Evolutionary conservation across 2,797 vertebrate species (phyloP).

Genomic region (Leptoclinus maculatus): DNA sequence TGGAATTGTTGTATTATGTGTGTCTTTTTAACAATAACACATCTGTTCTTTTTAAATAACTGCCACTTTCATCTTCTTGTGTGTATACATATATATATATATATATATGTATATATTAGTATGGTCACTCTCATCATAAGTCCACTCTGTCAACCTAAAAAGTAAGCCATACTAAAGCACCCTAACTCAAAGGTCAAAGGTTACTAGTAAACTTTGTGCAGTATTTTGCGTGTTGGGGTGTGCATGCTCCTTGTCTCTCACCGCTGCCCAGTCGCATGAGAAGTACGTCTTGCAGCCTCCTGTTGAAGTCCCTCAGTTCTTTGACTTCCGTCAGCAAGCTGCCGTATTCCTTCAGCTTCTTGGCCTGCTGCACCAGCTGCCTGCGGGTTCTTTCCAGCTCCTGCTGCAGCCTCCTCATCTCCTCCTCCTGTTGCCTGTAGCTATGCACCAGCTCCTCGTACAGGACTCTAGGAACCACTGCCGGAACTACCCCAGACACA

Average conservation of each 20-base stretch:
- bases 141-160: neutral
- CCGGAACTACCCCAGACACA: conserved; percentile 83
- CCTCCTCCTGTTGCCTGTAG: conserved; percentile 98
- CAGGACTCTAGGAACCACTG: conserved; percentile 92
- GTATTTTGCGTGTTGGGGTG: conserved; percentile 41
- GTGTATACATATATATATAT: neutral
- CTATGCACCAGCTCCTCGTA: conserved; percentile 97
- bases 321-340: conserved; percentile 97
- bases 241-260: conserved; percentile 78
- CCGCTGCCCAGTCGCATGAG: conserved; percentile 97
- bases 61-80: neutral
- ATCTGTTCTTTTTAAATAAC: neutral
- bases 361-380: conserved; percentile 98
- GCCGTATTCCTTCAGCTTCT: conserved; percentile 98
- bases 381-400: conserved; percentile 96
- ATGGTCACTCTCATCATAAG: neutral
- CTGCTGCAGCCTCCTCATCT: conserved; percentile 97
- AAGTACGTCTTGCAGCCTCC: conserved; percentile 97
- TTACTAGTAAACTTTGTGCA: neutral
- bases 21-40: neutral
- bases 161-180: neutral
- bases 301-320: conserved; percentile 98
- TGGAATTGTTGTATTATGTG: neutral
- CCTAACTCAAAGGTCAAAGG: conserved; percentile 1
- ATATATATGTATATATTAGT: neutral